These are phyloP conservation scores for Brachyrhaphis roseni DNA, from an alignment of 2,797 vertebrate species.

Conservation along the genomic window DNA sequence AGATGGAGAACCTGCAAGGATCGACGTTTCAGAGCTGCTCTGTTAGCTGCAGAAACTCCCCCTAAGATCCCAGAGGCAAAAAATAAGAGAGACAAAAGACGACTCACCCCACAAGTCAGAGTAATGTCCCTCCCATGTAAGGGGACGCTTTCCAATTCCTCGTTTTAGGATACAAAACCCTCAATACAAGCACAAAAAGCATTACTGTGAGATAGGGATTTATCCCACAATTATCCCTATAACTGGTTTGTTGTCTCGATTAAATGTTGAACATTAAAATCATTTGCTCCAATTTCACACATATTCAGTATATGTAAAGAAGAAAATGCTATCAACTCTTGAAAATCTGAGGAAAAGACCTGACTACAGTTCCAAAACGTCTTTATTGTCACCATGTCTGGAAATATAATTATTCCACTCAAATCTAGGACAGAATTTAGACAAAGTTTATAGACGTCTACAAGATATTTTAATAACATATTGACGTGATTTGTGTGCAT, in stretches of 20 bases:
- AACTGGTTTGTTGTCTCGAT: not conserved
- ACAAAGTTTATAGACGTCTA: too few relatives aligned
- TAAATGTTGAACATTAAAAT: not conserved
- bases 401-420: too few relatives aligned
- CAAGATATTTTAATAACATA: too few relatives aligned
- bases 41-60: slow-evolving; percentile 22
- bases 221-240: not conserved
- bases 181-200: slow-evolving; percentile 3
- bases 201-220: not conserved
- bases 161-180: slow-evolving; percentile 37
- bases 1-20: slow-evolving; percentile 5
- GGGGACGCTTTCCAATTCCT: slow-evolving; percentile 56
- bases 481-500: too few relatives aligned
- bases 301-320: not conserved
- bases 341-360: not conserved
- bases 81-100: slow-evolving; percentile 55
- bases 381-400: too few relatives aligned
- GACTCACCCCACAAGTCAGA: slow-evolving; percentile 59
- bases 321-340: slow-evolving; percentile 2
- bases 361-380: not conserved
- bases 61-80: slow-evolving; percentile 31
- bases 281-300: not conserved
- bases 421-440: too few relatives aligned
- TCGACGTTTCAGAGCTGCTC: slow-evolving; percentile 14
- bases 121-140: slow-evolving; percentile 64